Evolutionary conservation across 1,140 invertebrate species (phyloP).

Genomic region (Bombus cullumanus): DNA sequence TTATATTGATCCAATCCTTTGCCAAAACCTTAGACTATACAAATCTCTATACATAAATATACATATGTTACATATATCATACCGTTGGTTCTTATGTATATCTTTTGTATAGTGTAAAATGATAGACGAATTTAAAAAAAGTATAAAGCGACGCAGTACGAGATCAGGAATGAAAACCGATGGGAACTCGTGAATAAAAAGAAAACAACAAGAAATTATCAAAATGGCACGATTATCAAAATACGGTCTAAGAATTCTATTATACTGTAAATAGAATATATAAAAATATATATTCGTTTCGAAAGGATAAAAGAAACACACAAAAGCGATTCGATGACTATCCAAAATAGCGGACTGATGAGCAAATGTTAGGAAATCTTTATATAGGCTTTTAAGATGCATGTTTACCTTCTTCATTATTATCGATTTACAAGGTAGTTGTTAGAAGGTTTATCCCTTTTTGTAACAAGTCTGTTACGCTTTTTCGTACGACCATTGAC

Average conservation of each 20-base stretch:
- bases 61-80: conserved; percentile 67
- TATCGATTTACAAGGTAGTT: conserved; percentile 50
- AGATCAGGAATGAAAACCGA: conserved; percentile 42
- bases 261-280: conserved; percentile 30
- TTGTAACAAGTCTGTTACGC: conserved; percentile 8
- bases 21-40: conserved; percentile 74
- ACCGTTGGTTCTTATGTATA: conserved; percentile 72
- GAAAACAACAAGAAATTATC: neutral
- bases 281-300: conserved; percentile 16
- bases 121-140: conserved; percentile 50
- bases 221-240: conserved; percentile 8
- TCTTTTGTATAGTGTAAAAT: conserved; percentile 75
- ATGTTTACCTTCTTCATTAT: conserved; percentile 65
- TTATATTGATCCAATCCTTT: conserved; percentile 70
- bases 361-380: conserved; percentile 26
- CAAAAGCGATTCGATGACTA: conserved; percentile 17
- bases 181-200: neutral
- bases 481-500: conserved; percentile 25
- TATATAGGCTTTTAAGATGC: conserved; percentile 55
- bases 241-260: neutral
- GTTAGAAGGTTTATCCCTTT: neutral
- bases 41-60: conserved; percentile 63
- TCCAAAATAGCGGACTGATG: conserved; percentile 23
- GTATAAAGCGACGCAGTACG: conserved; percentile 9
- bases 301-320: neutral